Percentiles rank a stretch among this genome's conserved stretches.
These are phyloP conservation scores for Plectus sambesii DNA, from an alignment of 1,140 invertebrate genomes.

Conservation along the genomic window DNA sequence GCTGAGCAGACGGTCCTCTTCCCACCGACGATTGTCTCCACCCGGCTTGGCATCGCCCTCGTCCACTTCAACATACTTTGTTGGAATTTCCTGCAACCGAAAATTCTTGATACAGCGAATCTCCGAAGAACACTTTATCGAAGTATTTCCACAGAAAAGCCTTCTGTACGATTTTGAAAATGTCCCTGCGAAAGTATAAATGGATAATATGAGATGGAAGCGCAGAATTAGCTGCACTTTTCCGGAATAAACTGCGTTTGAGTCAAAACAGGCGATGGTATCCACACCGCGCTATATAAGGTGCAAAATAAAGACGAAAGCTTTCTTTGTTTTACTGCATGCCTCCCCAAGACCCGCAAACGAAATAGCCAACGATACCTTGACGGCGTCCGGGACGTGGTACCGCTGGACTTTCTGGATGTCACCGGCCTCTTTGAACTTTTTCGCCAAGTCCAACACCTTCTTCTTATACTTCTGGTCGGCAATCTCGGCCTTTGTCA, in stretches of 20 bases:
- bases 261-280: conserved; percentile 13
- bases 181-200: too few relatives aligned
- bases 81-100: conserved; percentile 10
- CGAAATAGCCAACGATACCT: too few relatives aligned
- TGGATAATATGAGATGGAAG: too few relatives aligned
- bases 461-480: conserved; percentile 82
- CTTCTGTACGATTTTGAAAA: too few relatives aligned
- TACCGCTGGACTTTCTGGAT: conserved; percentile 82
- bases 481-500: conserved; percentile 71
- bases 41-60: conserved; percentile 76
- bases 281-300: conserved; percentile 3
- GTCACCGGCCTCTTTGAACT: conserved; percentile 84
- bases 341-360: too few relatives aligned
- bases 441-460: conserved; percentile 74
- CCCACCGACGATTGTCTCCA: conserved; percentile 93
- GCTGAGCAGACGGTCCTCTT: conserved; percentile 88
- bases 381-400: too few relatives aligned
- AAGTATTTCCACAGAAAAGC: too few relatives aligned
- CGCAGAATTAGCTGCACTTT: too few relatives aligned
- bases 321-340: too few relatives aligned
- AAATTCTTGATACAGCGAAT: too few relatives aligned
- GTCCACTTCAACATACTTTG: conserved; percentile 71
- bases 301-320: conserved; percentile 9
- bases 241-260: conserved; percentile 7
- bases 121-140: too few relatives aligned